A percentile compares a stretch with the other conserved stretches of the same genome.
Conservation (phyloP, 2,888 invertebrate genomes). For the Amaurobius ferox region DNA sequence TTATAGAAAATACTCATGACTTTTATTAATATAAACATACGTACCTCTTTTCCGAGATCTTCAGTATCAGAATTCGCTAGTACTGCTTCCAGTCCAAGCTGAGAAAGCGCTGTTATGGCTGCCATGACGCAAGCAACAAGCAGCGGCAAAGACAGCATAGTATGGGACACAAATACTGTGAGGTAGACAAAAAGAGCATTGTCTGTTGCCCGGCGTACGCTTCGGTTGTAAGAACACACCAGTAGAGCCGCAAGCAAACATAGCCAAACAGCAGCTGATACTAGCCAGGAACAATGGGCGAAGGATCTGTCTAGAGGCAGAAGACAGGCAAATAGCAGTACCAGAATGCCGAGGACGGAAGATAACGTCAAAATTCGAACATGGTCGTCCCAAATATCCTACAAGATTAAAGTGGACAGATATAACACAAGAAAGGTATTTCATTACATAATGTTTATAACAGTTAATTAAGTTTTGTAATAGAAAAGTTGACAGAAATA, state of each 20-base stretch:
- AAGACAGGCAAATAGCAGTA: constrained; percentile 65
- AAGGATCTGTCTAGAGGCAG: constrained; percentile 73
- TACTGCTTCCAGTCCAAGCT: constrained; percentile 82
- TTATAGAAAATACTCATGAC: too few species aligned
- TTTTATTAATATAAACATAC: too few species aligned
- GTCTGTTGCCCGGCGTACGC: constrained; percentile 80
- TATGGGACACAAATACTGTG: constrained; percentile 87
- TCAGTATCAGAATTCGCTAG: constrained; percentile 79
- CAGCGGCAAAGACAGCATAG: constrained; percentile 89
- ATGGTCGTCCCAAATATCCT: constrained; percentile 72
- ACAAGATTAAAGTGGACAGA: too few species aligned
- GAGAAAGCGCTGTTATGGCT: constrained; percentile 83
- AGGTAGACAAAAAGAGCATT: constrained; percentile 84
- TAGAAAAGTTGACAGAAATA: too few species aligned
- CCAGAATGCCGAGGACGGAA: constrained; percentile 46
- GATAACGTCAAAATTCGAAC: constrained; percentile 66
- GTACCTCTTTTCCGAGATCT: constrained; percentile 82
- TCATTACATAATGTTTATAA: too few species aligned
- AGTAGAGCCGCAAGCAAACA: constrained; percentile 81
- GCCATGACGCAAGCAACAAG: constrained; percentile 85
- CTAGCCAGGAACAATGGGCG: constrained; percentile 63
- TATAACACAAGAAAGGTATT: too few species aligned
- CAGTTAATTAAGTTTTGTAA: too few species aligned
- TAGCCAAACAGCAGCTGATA: constrained; percentile 76
- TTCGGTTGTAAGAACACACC: constrained; percentile 80